phyloP scores from a whole-genome alignment of 2,797 vertebrate genomes.

The Parauchenoglanis ngamensis region DNA sequence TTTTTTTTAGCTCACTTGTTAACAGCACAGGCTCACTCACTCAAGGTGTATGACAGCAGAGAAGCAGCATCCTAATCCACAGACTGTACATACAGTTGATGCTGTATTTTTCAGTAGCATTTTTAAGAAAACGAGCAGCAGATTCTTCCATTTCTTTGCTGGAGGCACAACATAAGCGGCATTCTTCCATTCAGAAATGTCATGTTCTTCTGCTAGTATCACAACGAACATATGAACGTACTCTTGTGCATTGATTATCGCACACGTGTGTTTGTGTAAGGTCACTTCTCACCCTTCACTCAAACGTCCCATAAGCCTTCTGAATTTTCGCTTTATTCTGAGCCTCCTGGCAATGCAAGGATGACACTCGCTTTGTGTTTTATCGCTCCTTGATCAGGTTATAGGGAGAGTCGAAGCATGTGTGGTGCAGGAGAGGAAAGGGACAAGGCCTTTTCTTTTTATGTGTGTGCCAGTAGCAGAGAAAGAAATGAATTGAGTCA shows the following conservation, averaged over 20 bases:
- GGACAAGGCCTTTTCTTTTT: conserved; percentile 9
- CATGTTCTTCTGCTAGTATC: neutral
- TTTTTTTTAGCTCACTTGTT: neutral
- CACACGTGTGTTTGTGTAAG: neutral
- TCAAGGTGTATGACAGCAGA: neutral
- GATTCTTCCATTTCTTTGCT: neutral
- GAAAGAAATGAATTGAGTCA: neutral
- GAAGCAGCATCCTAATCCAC: neutral
- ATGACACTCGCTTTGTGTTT: neutral
- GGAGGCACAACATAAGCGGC: neutral
- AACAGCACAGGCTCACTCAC: neutral
- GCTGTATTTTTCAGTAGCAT: no score
- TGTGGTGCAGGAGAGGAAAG: conserved; percentile 7
- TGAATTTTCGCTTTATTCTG: neutral
- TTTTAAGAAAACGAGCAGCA: neutral
- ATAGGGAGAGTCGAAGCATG: conserved; percentile 2
- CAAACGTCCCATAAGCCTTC: neutral
- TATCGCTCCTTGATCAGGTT: conserved; percentile 19
- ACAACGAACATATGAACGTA: neutral
- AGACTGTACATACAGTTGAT: neutral
- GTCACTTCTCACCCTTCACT: neutral
- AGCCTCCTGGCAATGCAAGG: neutral
- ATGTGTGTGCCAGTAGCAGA: neutral
- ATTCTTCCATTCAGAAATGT: neutral
- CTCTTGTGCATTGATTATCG: neutral